phyloP scores from a whole-genome alignment of 1,140 invertebrate genomes.

The Drosophila azteca region DNA sequence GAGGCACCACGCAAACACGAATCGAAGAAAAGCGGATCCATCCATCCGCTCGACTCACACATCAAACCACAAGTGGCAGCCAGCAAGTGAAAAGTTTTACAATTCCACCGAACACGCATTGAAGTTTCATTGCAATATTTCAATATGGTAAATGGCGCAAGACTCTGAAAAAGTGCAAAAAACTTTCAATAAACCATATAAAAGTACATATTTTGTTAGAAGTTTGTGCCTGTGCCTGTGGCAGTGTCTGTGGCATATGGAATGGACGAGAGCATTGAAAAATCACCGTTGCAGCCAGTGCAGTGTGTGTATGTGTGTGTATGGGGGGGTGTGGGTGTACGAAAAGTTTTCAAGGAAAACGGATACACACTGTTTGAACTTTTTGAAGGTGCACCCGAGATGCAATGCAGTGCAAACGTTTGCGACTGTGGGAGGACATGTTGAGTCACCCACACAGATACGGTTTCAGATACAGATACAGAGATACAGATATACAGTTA shows the following conservation, averaged over 20 bases:
- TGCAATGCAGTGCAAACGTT: constrained; percentile 42
- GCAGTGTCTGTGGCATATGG: constrained; percentile 47
- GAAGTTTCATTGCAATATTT: no score
- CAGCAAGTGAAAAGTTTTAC: no score
- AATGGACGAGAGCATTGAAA: constrained; percentile 28
- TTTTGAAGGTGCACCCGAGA: constrained; percentile 66
- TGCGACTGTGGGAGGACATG: constrained; percentile 38
- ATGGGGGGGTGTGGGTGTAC: constrained; percentile 43
- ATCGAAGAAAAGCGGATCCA: no score
- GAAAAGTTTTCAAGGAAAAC: constrained; percentile 79
- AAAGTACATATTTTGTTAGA: not conserved
- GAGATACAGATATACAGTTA: not conserved
- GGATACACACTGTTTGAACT: constrained; percentile 77
- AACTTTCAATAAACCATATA: no score
- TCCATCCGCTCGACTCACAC: no score
- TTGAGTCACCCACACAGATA: constrained; percentile 40
- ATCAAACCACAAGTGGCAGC: no score
- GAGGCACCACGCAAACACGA: no score
- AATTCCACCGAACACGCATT: no score
- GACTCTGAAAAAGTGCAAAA: no score
- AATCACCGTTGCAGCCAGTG: constrained; percentile 57
- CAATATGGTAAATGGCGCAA: no score
- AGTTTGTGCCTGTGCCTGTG: not conserved
- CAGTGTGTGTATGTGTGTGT: constrained; percentile 34
- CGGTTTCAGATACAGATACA: constrained; percentile 1